Conservation (phyloP, 2,888 invertebrate genomes). For the Pachliopta kotzebuea region DNA sequence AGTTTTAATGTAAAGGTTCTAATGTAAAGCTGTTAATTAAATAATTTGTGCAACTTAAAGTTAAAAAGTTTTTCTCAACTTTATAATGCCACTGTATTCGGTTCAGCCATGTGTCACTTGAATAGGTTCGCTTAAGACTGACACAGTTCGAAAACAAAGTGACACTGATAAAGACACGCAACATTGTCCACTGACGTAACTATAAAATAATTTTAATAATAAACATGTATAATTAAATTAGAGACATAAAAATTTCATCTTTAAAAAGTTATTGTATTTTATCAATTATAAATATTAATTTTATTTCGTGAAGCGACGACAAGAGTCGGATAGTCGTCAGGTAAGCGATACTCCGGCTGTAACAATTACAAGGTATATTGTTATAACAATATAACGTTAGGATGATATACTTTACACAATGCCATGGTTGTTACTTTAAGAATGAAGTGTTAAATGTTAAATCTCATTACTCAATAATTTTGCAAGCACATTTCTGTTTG, state of each 20-base stretch:
- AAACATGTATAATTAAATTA: background rate
- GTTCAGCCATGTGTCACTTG: conserved; percentile 26
- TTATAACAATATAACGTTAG: no score
- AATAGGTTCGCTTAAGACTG: conserved; percentile 11
- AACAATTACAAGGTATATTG: no score
- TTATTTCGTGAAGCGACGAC: no score
- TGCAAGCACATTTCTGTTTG: no score
- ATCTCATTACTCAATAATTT: no score
- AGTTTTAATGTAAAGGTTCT: background rate
- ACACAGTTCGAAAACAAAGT: conserved; percentile 14
- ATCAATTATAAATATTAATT: no score
- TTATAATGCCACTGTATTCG: conserved; percentile 3
- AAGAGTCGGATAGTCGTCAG: no score
- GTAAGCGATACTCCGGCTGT: no score
- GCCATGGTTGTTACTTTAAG: no score
- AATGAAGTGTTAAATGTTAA: no score
- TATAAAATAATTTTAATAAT: background rate
- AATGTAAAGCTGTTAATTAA: no score
- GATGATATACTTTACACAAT: no score
- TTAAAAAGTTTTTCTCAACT: conserved; percentile 11
- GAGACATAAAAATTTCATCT: background rate
- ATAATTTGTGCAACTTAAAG: conserved; percentile 1
- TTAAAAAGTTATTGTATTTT: background rate
- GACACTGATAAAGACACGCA: conserved; percentile 18
- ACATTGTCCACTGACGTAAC: conserved; percentile 14